Evolutionary conservation across 2,888 invertebrate species (phyloP).

Genomic region (Marasmarcha lunaedactyla): DNA sequence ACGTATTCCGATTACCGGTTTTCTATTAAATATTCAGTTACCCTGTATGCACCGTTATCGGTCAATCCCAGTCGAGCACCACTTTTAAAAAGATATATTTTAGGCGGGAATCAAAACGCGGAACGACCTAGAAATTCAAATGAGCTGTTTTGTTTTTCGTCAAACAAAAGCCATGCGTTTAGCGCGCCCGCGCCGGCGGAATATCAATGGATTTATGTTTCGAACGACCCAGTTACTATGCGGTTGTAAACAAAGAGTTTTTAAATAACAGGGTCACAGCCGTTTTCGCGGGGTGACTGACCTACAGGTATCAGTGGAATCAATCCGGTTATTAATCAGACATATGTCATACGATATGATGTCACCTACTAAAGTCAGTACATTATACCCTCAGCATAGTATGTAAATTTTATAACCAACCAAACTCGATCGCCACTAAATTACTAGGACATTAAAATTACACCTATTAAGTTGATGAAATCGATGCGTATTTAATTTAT

Average conservation of each 20-base stretch:
- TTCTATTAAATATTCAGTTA: background rate
- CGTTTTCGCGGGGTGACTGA: constrained; percentile 54
- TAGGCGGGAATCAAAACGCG: background rate
- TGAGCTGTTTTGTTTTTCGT: background rate
- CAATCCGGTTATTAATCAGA: constrained; percentile 38
- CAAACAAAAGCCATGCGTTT: background rate
- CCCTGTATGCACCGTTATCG: background rate
- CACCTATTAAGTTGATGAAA: too few relatives aligned
- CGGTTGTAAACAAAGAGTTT: constrained; percentile 28
- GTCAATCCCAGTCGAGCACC: background rate
- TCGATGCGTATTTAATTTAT: too few relatives aligned
- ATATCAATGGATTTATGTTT: constrained; percentile 14
- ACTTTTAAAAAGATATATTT: background rate
- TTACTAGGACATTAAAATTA: too few relatives aligned
- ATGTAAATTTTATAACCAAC: too few relatives aligned
- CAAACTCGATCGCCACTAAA: too few relatives aligned
- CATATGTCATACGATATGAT: too few relatives aligned
- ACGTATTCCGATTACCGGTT: background rate
- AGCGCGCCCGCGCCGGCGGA: background rate
- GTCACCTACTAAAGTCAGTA: too few relatives aligned
- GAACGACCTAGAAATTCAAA: constrained; percentile 1
- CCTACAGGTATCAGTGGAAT: constrained; percentile 39
- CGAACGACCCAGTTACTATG: constrained; percentile 33
- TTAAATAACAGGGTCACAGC: constrained; percentile 47
- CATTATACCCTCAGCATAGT: too few relatives aligned